These are phyloP conservation scores for Campoplex capitator DNA, from an alignment of 2,888 invertebrate species.

Conservation along the genomic window DNA sequence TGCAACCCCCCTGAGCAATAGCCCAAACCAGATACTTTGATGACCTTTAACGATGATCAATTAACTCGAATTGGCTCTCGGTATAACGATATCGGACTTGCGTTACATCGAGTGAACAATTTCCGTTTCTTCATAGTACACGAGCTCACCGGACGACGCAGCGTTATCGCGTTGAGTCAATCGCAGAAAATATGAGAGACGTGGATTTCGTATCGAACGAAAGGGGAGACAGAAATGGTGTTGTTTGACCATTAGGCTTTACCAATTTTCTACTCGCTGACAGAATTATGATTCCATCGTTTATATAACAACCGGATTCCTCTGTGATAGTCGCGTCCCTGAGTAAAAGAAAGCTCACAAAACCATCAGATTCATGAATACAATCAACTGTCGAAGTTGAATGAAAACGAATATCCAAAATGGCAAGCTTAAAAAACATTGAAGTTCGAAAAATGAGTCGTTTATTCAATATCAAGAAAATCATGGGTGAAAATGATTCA, in stretches of 20 bases:
- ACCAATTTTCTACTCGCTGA: slow-evolving; percentile 55
- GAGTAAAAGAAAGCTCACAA: too few relatives aligned
- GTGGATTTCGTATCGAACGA: slow-evolving; percentile 33
- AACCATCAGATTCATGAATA: slow-evolving; percentile 1
- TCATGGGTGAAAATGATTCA: too few relatives aligned
- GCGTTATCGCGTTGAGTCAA: not conserved
- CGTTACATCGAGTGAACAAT: slow-evolving; percentile 67
- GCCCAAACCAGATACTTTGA: slow-evolving; percentile 83
- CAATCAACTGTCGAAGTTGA: not conserved
- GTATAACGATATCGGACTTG: slow-evolving; percentile 74
- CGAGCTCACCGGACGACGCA: slow-evolving; percentile 39
- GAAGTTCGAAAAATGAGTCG: not conserved
- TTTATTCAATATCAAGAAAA: not conserved
- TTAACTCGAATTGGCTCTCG: slow-evolving; percentile 78
- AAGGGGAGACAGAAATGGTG: slow-evolving; percentile 71
- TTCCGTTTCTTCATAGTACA: slow-evolving; percentile 39
- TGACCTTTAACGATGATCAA: slow-evolving; percentile 83
- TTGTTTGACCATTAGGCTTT: slow-evolving; percentile 77
- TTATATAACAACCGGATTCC: slow-evolving; percentile 51
- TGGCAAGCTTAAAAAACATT: too few relatives aligned
- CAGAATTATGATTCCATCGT: slow-evolving; percentile 45
- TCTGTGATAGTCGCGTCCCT: too few relatives aligned
- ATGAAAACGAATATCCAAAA: not conserved
- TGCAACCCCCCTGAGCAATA: slow-evolving; percentile 46
- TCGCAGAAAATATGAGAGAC: not conserved